A percentile compares a stretch with the other conserved stretches of the same genome.
These are phyloP conservation scores for Acanthochromis polyacanthus DNA, from an alignment of 2,113 vertebrate species.

Conservation along the genomic window DNA sequence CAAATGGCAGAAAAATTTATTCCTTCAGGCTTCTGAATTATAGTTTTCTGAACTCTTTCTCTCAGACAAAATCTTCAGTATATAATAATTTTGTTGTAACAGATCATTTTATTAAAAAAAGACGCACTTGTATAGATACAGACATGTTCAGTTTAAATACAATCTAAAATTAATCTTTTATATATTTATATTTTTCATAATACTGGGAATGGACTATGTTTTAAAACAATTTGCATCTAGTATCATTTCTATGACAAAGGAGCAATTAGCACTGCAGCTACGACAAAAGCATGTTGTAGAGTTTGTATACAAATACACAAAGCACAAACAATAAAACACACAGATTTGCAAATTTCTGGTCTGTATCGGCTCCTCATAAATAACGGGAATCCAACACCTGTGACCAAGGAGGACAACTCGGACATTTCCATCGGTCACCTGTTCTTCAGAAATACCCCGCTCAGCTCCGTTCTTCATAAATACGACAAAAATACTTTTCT, in stretches of 20 bases:
- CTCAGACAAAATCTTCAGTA: neutral
- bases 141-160: slow-evolving; percentile 85
- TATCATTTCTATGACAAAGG: slow-evolving; percentile 75
- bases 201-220: slow-evolving; percentile 74
- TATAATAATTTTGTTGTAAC: slow-evolving; percentile 53
- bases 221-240: slow-evolving; percentile 84
- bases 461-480: slow-evolving; percentile 63
- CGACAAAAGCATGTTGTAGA: slow-evolving; percentile 60
- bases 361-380: slow-evolving; percentile 77
- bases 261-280: slow-evolving; percentile 77
- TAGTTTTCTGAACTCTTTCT: too few species aligned
- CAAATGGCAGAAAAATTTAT: too few species aligned
- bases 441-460: slow-evolving; percentile 1
- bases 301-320: slow-evolving; percentile 80
- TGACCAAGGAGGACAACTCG: slow-evolving; percentile 40
- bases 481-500: slow-evolving; percentile 60
- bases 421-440: slow-evolving; percentile 26
- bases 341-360: slow-evolving; percentile 61
- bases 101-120: slow-evolving; percentile 85
- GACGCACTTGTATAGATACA: slow-evolving; percentile 74
- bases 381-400: slow-evolving; percentile 71
- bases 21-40: too few species aligned
- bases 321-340: slow-evolving; percentile 76
- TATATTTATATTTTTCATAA: slow-evolving; percentile 72
- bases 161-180: slow-evolving; percentile 83